Base-by-base conservation (phyloP, 2,888 invertebrate species). In the Lepas anatifera region DNA sequence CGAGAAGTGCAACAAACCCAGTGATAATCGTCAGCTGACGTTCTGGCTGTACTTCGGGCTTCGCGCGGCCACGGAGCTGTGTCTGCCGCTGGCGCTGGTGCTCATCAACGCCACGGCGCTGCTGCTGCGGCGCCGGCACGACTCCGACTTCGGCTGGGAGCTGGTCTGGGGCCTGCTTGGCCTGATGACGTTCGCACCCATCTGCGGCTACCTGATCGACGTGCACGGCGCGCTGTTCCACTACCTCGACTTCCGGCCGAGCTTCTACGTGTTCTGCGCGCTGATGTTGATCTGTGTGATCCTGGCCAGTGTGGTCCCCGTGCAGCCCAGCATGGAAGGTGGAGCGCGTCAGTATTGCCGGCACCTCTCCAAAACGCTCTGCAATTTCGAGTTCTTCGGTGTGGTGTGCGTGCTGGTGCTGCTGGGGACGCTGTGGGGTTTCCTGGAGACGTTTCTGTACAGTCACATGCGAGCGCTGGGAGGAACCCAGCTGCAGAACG, bases 361-460 rank as follows among this genome's bases (percentile, higher is more conserved):
- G 22, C 58, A 69, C 41, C 67, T 74, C 18, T 52, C 50, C 16
- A 41, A 69, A 25, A 70, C 71, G n/a, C 66, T 73, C 37, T 48
- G 58, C n/a, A 73, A 71, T 2, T 37, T 68, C 8, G 74, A 74
- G 63, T 71, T 74, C 27, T 70, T 71, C 37, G 50, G 74, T 25
- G 82, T 92, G 1, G 84, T 87, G 46, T 78, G 88, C 32, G 85
- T 92, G 6, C 82, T 90, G 35, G 82, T 87, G 8, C 77, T 89
- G 22, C 84, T 91, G 71, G 92, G 92, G 25, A 83, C 86, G 7
- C 85, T 91, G 76, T 92, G 91, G 88, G 88, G 89, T 77, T 87
- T 87, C 72, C 87, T 91, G 77, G 90, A 92, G 79, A 86, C 87
- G 18, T 92, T 87, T 77, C 80, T 91, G 72, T 87, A 87, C 41